A percentile compares a stretch with the other conserved stretches of the same genome.
phyloP scores from a whole-genome alignment of 2,888 invertebrate genomes.

The Ichneumoninae sp. region DNA sequence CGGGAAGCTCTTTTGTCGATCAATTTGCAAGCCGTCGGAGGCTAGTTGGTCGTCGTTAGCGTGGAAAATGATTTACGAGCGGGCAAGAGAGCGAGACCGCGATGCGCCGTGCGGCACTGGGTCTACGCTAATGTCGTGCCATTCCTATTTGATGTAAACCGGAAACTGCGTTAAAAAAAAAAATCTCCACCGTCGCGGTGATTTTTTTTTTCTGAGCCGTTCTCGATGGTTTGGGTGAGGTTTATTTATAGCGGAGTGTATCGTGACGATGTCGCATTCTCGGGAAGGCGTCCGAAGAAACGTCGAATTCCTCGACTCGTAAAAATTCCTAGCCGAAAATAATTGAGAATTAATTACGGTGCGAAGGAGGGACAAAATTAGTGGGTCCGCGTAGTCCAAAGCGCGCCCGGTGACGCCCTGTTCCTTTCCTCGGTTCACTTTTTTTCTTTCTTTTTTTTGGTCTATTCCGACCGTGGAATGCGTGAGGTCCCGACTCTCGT shows the following conservation, averaged over 20 bases:
- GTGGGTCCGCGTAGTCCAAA: constrained; percentile 24
- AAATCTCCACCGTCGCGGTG: background rate
- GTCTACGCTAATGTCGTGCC: constrained; percentile 8
- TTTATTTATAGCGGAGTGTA: background rate
- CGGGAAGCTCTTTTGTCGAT: constrained; percentile 70
- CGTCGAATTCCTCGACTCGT: constrained; percentile 10
- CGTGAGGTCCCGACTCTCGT: constrained; percentile 35
- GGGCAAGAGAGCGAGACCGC: constrained; percentile 39
- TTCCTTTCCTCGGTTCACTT: background rate
- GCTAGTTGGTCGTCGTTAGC: constrained; percentile 54
- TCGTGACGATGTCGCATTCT: background rate
- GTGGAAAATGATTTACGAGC: constrained; percentile 65
- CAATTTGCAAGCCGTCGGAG: constrained; percentile 74
- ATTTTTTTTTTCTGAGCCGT: background rate
- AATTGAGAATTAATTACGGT: constrained; percentile 50
- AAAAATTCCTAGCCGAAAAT: constrained; percentile 45
- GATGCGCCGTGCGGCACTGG: constrained; percentile 26
- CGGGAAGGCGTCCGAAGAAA: background rate
- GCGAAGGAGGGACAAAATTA: constrained; percentile 33
- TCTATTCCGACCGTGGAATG: constrained; percentile 26
- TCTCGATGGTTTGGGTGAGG: background rate
- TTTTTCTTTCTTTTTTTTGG: constrained; percentile 6
- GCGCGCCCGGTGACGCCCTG: constrained; percentile 34
- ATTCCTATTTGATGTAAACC: constrained; percentile 15
- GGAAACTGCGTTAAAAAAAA: constrained; percentile 6